Evolutionary conservation across 2,888 invertebrate species (phyloP).

Genomic region (Siphlonurus alternatus): DNA sequence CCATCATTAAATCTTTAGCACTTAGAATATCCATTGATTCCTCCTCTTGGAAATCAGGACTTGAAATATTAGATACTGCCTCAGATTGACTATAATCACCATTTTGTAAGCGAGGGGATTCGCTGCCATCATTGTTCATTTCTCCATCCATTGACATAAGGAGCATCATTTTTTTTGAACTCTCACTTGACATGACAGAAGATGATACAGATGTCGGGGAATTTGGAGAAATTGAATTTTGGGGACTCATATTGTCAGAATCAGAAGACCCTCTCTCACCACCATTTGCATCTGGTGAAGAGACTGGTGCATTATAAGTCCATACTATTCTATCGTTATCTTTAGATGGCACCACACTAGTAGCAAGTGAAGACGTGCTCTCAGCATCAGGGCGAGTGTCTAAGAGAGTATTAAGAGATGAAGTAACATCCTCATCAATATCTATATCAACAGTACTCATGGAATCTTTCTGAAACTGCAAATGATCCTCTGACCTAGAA

Average conservation of each 20-base stretch:
- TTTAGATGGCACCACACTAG: conserved; percentile 18
- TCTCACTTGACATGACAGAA: conserved; percentile 64
- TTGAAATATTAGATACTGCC: conserved; percentile 76
- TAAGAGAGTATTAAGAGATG: conserved; percentile 76
- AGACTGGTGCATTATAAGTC: conserved; percentile 76
- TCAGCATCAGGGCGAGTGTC: conserved; percentile 51
- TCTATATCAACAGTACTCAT: conserved; percentile 79
- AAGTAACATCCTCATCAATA: conserved; percentile 84
- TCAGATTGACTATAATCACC: conserved; percentile 70
- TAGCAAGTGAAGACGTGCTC: conserved; percentile 28
- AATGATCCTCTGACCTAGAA: conserved; percentile 81
- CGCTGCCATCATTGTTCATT: conserved; percentile 35
- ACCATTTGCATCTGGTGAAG: conserved; percentile 17
- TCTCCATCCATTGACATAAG: conserved; percentile 2
- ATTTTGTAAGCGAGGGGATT: conserved; percentile 21
- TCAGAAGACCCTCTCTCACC: neutral
- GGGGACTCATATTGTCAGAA: conserved; percentile 23
- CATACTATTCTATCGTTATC: conserved; percentile 57
- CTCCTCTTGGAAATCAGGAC: conserved; percentile 64
- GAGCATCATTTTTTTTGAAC: conserved; percentile 7
- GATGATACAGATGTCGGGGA: conserved; percentile 79
- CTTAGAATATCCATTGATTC: conserved; percentile 64
- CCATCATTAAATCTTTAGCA: conserved; percentile 63
- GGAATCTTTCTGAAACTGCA: conserved; percentile 62
- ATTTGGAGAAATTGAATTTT: conserved; percentile 50